Percentiles rank a stretch among this genome's conserved stretches.
phyloP scores from a whole-genome alignment of 2,888 invertebrate genomes.

The Hypolimnas misippus region DNA sequence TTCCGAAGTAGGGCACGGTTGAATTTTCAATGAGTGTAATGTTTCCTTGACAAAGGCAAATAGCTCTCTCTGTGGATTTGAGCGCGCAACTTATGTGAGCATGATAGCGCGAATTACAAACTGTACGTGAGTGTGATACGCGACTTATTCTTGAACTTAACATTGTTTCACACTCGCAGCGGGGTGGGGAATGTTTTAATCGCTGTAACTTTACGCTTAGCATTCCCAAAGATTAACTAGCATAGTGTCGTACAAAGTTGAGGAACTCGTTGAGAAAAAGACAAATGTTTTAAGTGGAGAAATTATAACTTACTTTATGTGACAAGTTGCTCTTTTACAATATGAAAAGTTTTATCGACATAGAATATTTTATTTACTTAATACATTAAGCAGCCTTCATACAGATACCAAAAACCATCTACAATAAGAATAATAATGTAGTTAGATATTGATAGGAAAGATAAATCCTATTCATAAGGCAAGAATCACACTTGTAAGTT shows the following conservation, averaged over 20 bases:
- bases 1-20: slow-evolving; percentile 41
- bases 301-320: neutral
- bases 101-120: slow-evolving; percentile 29
- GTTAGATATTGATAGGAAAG: too few species aligned
- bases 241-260: neutral
- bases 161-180: neutral
- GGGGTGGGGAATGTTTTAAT: slow-evolving; percentile 2
- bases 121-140: slow-evolving; percentile 20
- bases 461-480: too few species aligned
- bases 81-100: slow-evolving; percentile 25
- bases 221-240: neutral
- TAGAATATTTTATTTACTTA: too few species aligned
- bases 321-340: too few species aligned
- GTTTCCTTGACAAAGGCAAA: slow-evolving; percentile 36
- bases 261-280: neutral
- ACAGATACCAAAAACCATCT: too few species aligned
- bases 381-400: too few species aligned
- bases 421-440: too few species aligned
- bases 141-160: slow-evolving; percentile 8
- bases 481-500: too few species aligned
- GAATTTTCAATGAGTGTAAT: slow-evolving; percentile 46
- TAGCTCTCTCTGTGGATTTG: slow-evolving; percentile 27
- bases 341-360: too few species aligned
- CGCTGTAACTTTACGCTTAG: neutral
- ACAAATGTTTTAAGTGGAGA: neutral